phyloP scores from a whole-genome alignment of 2,113 vertebrate species.

The Hippocampus comes region DNA sequence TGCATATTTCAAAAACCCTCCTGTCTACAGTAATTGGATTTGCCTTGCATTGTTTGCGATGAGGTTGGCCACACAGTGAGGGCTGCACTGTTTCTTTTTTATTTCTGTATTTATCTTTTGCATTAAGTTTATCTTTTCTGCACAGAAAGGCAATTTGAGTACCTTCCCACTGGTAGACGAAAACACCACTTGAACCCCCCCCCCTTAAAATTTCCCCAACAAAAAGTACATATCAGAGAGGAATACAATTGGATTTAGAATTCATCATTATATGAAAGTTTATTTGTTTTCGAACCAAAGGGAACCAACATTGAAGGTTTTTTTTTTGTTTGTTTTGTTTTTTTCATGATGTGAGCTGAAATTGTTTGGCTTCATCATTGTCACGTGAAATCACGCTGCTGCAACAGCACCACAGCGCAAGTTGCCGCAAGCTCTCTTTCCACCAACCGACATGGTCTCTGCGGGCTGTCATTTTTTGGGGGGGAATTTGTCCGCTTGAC shows the following conservation, averaged over 20 bases:
- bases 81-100: constrained; percentile 25
- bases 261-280: constrained; percentile 52
- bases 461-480: constrained; percentile 7
- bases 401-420: background rate
- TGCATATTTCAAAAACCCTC: constrained; percentile 65
- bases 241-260: constrained; percentile 28
- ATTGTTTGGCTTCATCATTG: background rate
- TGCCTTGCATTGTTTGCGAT: constrained; percentile 64
- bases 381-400: background rate
- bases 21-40: constrained; percentile 68
- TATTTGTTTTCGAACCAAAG: constrained; percentile 15
- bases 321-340: constrained; percentile 11
- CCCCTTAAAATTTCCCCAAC: constrained; percentile 37
- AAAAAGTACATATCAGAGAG: constrained; percentile 24
- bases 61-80: constrained; percentile 55
- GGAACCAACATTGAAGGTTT: constrained; percentile 36
- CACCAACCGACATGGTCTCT: background rate
- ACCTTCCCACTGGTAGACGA: constrained; percentile 34
- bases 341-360: constrained; percentile 2
- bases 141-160: constrained; percentile 63
- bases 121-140: constrained; percentile 71
- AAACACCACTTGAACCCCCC: constrained; percentile 53
- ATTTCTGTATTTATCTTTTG: constrained; percentile 41
- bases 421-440: background rate
- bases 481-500: constrained; percentile 31